Conservation (phyloP, 1,140 invertebrate species). For the Teleopsis dalmanni region DNA sequence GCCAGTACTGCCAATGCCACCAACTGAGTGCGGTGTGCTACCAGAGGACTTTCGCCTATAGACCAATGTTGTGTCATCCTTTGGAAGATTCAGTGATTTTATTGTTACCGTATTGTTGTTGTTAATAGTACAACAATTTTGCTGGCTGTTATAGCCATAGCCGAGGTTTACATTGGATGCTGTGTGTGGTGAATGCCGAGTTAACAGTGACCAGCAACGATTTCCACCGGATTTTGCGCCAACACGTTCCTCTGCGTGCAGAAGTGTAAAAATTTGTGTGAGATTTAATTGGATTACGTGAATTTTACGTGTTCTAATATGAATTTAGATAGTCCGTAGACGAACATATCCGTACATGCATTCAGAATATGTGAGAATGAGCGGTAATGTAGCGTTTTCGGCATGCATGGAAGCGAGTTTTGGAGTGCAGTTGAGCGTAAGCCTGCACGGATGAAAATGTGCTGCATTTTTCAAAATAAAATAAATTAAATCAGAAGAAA, state of each 20-base stretch:
- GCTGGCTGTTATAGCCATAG: conserved; percentile 31
- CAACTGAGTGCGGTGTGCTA: conserved; percentile 32
- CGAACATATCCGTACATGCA: no score
- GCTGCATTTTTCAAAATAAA: no score
- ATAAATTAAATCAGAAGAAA: no score
- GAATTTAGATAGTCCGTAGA: no score
- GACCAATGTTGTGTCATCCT: conserved; percentile 49
- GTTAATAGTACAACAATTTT: conserved; percentile 10
- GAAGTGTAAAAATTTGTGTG: background rate
- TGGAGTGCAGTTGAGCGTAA: no score
- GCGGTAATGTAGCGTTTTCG: no score
- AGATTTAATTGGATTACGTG: no score
- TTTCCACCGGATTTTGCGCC: conserved; percentile 17
- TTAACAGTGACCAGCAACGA: conserved; percentile 36
- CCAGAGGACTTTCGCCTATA: conserved; percentile 54
- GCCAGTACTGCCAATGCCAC: background rate
- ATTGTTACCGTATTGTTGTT: conserved; percentile 12
- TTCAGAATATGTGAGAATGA: no score
- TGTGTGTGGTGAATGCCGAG: conserved; percentile 24
- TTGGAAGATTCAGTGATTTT: conserved; percentile 39
- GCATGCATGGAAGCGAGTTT: no score
- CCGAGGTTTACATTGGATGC: conserved; percentile 17
- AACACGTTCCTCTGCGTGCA: conserved; percentile 26
- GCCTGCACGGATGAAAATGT: no score
- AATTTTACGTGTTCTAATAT: no score